Conservation (phyloP, 2,113 vertebrate genomes). For the Phalacrocorax brasilianus region DNA sequence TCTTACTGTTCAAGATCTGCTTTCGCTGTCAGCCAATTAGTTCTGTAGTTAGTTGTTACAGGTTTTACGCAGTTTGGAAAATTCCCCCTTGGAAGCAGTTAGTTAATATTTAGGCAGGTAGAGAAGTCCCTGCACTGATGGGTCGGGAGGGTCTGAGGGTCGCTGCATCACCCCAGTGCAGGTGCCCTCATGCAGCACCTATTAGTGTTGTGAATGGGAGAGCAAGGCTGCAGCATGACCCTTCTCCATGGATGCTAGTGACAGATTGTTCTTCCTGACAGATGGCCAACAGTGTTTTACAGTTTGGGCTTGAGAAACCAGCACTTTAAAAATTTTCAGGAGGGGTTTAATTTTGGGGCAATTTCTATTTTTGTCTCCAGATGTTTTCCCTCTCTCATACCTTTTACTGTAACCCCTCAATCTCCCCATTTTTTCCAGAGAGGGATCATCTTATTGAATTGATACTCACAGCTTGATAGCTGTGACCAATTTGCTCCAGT, state of each 20-base stretch:
- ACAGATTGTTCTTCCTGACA: neutral
- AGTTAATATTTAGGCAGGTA: neutral
- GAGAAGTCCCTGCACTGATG: neutral
- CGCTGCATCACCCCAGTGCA: neutral
- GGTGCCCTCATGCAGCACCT: neutral
- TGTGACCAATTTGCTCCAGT: neutral
- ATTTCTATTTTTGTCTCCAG: neutral
- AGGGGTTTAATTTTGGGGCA: neutral
- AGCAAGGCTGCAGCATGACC: neutral
- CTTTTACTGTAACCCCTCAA: neutral
- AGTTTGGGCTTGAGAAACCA: neutral
- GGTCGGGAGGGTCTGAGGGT: neutral
- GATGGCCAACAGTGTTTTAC: neutral
- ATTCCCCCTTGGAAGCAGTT: neutral
- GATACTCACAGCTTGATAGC: neutral
- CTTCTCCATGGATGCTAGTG: too few relatives aligned
- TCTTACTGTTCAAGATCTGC: neutral
- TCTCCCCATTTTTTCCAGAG: neutral
- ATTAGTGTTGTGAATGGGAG: neutral
- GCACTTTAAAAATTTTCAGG: neutral
- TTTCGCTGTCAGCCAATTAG: neutral
- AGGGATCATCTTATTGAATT: neutral
- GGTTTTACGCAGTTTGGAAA: neutral
- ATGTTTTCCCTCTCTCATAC: too few relatives aligned
- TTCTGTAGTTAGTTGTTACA: neutral